These are phyloP conservation scores for Dexiosoma caninum DNA, from an alignment of 2,888 invertebrate genomes.

Conservation along the genomic window DNA sequence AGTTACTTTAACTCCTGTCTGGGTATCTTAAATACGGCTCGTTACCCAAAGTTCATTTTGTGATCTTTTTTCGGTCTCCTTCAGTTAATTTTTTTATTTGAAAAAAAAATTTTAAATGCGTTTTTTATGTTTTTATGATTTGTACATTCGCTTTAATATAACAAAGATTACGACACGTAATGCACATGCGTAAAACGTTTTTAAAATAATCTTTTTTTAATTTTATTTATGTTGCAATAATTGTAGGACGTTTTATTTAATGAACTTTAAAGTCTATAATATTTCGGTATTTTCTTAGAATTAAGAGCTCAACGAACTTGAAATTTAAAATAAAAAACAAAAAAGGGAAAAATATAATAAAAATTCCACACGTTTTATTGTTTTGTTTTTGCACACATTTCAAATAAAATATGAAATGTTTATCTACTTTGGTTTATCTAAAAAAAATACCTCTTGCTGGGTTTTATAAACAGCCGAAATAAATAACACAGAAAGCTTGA, in stretches of 20 bases:
- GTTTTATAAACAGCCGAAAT: neutral
- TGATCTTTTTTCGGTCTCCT: neutral
- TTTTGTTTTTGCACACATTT: constrained; percentile 17
- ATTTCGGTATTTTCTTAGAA: neutral
- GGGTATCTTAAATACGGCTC: neutral
- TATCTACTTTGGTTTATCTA: constrained; percentile 31
- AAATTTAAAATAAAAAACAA: neutral
- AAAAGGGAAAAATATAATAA: no score
- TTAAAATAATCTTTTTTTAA: neutral
- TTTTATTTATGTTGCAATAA: neutral
- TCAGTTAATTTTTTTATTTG: neutral
- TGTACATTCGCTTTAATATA: neutral
- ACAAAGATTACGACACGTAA: neutral
- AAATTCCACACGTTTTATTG: constrained; percentile 30
- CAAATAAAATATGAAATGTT: constrained; percentile 28
- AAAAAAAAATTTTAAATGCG: constrained; percentile 30
- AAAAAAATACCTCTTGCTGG: constrained; percentile 24
- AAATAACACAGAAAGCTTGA: neutral
- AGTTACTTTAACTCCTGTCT: neutral
- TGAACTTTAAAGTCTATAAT: neutral
- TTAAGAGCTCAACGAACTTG: constrained; percentile 31
- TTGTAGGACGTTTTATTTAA: neutral
- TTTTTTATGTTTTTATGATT: constrained; percentile 36
- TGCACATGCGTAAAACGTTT: constrained; percentile 8
- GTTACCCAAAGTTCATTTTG: constrained; percentile 40